Base-by-base conservation (phyloP, 1,140 invertebrate species). In the Leptinotarsa defecta region DNA sequence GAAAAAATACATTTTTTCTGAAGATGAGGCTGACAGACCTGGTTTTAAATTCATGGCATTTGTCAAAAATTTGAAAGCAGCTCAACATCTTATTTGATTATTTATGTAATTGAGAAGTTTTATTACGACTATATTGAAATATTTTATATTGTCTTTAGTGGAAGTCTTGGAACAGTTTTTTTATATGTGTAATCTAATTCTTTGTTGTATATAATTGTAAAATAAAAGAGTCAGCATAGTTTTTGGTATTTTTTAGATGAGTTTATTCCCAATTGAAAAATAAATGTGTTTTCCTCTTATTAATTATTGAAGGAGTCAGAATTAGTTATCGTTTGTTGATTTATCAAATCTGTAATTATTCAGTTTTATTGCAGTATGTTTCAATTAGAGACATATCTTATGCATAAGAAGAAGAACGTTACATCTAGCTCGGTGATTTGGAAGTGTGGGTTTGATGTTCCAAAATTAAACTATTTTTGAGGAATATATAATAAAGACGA, bases 1-100 rank as follows among this genome's bases (percentile, higher is more conserved):
- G 98, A 99, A 83, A 99, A 99, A 84, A 99, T 99, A 98, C 84
- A 96, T 99, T 78, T 99, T 99, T 86, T 98, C 98, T 74, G 96
- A 98, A 87, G 98, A 99, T 87, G 96, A 99, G 88, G 93, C 94
- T 81, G 92, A 94, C 48, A 92, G 93, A 84, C 96, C 97, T 11
- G 97, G 98, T 88, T 92, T 99, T 71, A 98, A 98, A 88, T 88
- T 99, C 15, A 87, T 99, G 65, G 96, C 96, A 65, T 94, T 94
- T 78, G 97, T 97, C 24, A 98, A 98, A 86, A 92, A 93, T 83
- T 99, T 98, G 97, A 96, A 96, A 81, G 94, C 75, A 13, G 85
- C 27, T 19, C 27, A 64, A 19, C 22, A 27, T 27, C 27, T 5
- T 27, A 27, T 6, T 61, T 61, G 57, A 11, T 6, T 61, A 17